Conservation (phyloP, 1,140 invertebrate genomes). For the Branchinecta lindahli region DNA sequence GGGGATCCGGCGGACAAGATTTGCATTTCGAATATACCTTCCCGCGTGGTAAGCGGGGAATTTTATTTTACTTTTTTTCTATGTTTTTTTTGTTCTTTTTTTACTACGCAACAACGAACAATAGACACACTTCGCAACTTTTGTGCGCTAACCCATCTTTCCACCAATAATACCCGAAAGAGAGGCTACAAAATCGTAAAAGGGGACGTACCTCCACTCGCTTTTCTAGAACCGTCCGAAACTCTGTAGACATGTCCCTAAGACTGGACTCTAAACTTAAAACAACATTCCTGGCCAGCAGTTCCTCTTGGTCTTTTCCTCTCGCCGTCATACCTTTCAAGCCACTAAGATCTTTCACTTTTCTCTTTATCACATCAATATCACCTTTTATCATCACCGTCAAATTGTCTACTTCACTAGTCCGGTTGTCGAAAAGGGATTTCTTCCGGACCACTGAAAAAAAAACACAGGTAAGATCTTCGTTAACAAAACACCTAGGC, state of each 20-base stretch:
- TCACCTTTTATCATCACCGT: constrained; percentile 97
- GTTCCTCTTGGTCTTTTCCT: not conserved
- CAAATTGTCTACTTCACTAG: constrained; percentile 89
- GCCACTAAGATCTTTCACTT: constrained; percentile 72
- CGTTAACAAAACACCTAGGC: too few species aligned
- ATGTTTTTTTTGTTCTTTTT: too few species aligned
- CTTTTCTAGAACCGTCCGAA: constrained; percentile 82
- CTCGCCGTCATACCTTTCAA: constrained; percentile 72
- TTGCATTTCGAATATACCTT: too few species aligned
- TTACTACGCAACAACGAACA: too few species aligned
- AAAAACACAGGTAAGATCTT: constrained; percentile 20
- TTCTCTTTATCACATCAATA: constrained; percentile 81
- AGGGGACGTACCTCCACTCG: constrained; percentile 49
- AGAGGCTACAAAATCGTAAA: too few species aligned
- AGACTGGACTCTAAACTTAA: constrained; percentile 85
- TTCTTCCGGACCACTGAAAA: constrained; percentile 87
- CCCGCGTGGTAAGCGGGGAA: too few species aligned
- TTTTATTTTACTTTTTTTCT: too few species aligned
- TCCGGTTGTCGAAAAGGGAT: constrained; percentile 89
- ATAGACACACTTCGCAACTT: too few species aligned
- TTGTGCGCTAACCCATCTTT: too few species aligned
- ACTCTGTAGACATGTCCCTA: constrained; percentile 90
- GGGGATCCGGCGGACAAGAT: too few species aligned
- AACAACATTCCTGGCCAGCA: constrained; percentile 51
- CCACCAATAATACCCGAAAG: too few species aligned